Evolutionary conservation across 1,140 invertebrate species (phyloP), one percentile per base, ranked within the genome.

Genomic region (Listronotus oregonensis): DNA sequence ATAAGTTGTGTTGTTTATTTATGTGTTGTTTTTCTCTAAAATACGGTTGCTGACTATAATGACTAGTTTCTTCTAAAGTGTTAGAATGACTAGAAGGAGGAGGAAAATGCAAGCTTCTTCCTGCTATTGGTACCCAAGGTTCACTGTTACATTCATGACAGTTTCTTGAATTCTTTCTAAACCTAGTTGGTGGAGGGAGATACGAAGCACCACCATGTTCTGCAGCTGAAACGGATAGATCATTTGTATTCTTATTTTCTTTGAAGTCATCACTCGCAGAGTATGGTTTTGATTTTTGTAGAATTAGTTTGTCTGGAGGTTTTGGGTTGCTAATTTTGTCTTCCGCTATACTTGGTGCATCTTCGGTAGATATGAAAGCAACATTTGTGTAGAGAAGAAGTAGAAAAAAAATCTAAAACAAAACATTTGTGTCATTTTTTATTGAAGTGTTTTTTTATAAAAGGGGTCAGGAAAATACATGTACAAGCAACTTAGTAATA

Each of bases 81-180:
- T 49, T 56, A 8, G 51, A 44, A 55, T 69, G 60, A 54, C 60
- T 63, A 65, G 61, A 51, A 43, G 49, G 27, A 54, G 54, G 32
- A 47, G 58, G 32, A 32, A 67, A 67, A 15, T 62, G 17, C 31
- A 67, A 49, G 64, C 67, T 77, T 77, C 73, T 77, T 69, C 51
- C 79, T 46, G 83, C 79, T 68, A 93, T 85, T 4, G 90, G 90
- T 65, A 90, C 85, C 90, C 90, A 93, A 56, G 90, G 90, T 65
- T 86, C 83, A 68, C 85, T 84, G 77, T 92, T 91, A 72, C 90
- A 93, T 9, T 43, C 52, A 15, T 65, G 58, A 44, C 63, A 65
- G 34, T n/a, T 58, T 31, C 52, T 47, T 15, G 34, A 14, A 15
- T 49, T 40, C n/a, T 32, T 31, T 15, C 21, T 27, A 40, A 50